These are phyloP conservation scores for Serrognathus titanus DNA, from an alignment of 2,888 invertebrate species.

Conservation along the genomic window DNA sequence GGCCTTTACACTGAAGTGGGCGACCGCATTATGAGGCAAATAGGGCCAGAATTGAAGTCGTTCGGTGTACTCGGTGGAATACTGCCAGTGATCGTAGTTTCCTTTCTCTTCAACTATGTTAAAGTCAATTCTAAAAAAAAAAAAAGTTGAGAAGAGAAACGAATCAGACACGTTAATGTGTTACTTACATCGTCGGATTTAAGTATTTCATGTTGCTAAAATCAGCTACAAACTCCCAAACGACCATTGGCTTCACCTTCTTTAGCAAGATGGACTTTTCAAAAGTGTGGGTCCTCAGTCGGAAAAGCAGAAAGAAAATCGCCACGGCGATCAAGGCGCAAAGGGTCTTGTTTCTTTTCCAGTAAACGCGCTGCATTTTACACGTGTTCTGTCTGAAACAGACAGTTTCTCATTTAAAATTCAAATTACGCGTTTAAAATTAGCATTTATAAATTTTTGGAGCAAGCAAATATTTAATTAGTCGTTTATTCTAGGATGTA, in stretches of 20 bases:
- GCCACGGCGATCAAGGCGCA: conserved; percentile 27
- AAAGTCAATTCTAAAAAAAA: conserved; percentile 56
- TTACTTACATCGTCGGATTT: conserved; percentile 70
- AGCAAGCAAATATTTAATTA: too few relatives aligned
- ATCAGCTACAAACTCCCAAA: conserved; percentile 74
- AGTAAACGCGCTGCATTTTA: conserved; percentile 38
- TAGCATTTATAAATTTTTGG: too few relatives aligned
- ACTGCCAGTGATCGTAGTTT: conserved; percentile 67
- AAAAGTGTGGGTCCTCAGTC: conserved; percentile 45
- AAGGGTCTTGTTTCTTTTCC: conserved; percentile 36
- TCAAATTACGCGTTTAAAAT: too few relatives aligned
- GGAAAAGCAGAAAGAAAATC: conserved; percentile 37
- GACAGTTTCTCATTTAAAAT: too few relatives aligned
- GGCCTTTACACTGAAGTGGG: conserved; percentile 57
- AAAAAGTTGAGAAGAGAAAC: too few relatives aligned
- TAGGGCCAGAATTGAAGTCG: conserved; percentile 62
- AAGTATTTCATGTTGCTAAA: conserved; percentile 68
- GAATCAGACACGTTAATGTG: too few relatives aligned
- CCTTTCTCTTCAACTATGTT: conserved; percentile 62
- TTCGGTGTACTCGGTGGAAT: conserved; percentile 63
- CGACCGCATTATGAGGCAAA: conserved; percentile 57
- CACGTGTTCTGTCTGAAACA: too few relatives aligned
- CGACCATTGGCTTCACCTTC: conserved; percentile 56
- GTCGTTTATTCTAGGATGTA: too few relatives aligned
- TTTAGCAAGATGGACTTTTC: conserved; percentile 52